phyloP scores from a whole-genome alignment of 35 echinoderm and acorn worm genomes.

The Hemicentrotus pulcherrimus region DNA sequence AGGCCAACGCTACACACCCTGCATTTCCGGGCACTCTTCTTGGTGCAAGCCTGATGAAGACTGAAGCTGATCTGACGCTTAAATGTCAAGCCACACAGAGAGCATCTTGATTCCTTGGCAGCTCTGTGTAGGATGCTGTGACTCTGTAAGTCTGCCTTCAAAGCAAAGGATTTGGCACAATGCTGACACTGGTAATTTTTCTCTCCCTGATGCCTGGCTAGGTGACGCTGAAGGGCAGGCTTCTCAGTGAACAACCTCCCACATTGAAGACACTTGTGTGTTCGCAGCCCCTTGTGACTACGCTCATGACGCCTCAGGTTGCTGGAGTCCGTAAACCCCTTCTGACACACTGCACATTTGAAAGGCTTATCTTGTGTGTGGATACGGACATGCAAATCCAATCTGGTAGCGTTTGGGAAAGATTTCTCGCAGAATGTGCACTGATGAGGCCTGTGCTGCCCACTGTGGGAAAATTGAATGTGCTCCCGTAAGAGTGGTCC shows the following conservation, averaged over 20 bases:
- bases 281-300: background rate
- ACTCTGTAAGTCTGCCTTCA: background rate
- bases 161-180: background rate
- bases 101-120: background rate
- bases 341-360: background rate
- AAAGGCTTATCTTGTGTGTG: background rate
- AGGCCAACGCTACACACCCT: background rate
- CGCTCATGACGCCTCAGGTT: background rate
- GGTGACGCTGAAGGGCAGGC: slow-evolving; percentile 29
- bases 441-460: background rate
- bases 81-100: background rate
- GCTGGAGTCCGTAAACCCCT: slow-evolving; percentile 7
- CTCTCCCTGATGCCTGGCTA: background rate
- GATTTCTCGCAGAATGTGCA: background rate
- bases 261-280: background rate
- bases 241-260: background rate
- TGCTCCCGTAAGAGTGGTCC: slow-evolving; percentile 8
- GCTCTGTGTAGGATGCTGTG: background rate
- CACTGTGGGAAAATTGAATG: slow-evolving; percentile 4
- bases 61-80: background rate
- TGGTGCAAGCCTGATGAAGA: background rate
- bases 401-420: background rate
- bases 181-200: background rate
- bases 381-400: background rate
- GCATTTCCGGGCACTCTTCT: background rate